Base-by-base conservation (phyloP, 30 jellyfish, hydroid and myxozoan species). In the Morbakka virulenta region DNA sequence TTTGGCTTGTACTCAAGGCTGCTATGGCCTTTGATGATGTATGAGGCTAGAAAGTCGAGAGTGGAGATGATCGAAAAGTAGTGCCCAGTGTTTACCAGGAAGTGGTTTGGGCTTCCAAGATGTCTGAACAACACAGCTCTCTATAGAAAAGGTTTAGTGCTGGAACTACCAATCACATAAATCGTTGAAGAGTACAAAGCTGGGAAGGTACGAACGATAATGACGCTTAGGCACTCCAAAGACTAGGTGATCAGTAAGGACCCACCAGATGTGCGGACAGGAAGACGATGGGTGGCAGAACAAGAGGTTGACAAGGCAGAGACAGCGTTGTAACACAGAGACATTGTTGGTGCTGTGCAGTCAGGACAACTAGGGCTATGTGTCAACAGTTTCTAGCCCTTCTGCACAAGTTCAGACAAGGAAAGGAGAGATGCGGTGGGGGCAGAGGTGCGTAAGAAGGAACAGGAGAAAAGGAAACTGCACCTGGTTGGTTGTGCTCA, bases 1-100 rank as follows among this genome's bases (percentile, higher is more conserved):
- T 57, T 14, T 57, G 71, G 71, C 21, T 21, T 57, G 6, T 57
- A 57, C 71, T 26, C 71, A 11, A 57, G 71, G 71, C 25, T 57
- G 21, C 71, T 12, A 26, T 57, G 71, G 26, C 71, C 71, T 9
- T 57, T 57, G 32, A 20, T 14, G 71, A 57, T 57, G 11, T 57
- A 57, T 24, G 71, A 57, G 21, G 6, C 21, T 14, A 12, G 27
- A 24, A 9, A 6, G 25, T 14, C 25, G 32, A 11, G 34, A 21
- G 71, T 21, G 9, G 71, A 57, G 21, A 57, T 20, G 32, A 21
- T 57, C 12, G 71, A 57, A 24, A 20, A 57, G 32, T 6, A 24
- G 21, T 57, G 71, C 21, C 12, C 27, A 14, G 71, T 21, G 12
- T 57, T 6, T 26, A 57, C 71, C 21, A 57, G 71, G 32, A 57